Evolutionary conservation across 2,113 vertebrate genomes (phyloP).

Genomic region (Microcebus murinus): DNA sequence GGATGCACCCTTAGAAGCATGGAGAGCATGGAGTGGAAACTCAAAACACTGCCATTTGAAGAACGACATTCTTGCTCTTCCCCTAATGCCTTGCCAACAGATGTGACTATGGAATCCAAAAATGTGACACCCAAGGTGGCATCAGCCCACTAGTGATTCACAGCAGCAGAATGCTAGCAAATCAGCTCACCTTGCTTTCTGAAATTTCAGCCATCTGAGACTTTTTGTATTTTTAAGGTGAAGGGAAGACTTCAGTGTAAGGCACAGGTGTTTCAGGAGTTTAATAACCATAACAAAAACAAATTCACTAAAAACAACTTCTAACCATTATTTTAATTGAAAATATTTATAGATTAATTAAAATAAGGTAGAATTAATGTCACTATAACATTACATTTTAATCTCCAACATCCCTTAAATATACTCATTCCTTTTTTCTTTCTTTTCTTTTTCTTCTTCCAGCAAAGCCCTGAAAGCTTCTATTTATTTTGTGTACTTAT

Average conservation of each 20-base stretch:
- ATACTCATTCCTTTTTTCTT: neutral
- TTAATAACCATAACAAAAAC: neutral
- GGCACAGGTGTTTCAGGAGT: neutral
- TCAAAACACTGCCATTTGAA: neutral
- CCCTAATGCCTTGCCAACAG: neutral
- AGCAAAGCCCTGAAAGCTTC: neutral
- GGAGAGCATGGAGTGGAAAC: no score
- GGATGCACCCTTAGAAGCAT: neutral
- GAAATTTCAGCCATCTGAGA: neutral
- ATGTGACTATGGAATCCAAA: conserved; percentile 2
- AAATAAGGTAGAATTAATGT: neutral
- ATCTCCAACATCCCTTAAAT: neutral
- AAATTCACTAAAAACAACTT: neutral
- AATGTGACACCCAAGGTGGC: neutral
- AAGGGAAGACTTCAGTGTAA: neutral
- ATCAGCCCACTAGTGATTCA: neutral
- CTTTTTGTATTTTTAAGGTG: neutral
- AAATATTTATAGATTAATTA: neutral
- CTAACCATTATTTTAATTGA: neutral
- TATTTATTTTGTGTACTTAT: neutral
- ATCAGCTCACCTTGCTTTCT: neutral
- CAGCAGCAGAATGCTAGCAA: neutral
- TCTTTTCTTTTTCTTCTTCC: neutral
- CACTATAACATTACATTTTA: neutral
- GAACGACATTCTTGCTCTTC: neutral